Conservation (phyloP, 2,797 vertebrate species). For the Helostoma temminkii region DNA sequence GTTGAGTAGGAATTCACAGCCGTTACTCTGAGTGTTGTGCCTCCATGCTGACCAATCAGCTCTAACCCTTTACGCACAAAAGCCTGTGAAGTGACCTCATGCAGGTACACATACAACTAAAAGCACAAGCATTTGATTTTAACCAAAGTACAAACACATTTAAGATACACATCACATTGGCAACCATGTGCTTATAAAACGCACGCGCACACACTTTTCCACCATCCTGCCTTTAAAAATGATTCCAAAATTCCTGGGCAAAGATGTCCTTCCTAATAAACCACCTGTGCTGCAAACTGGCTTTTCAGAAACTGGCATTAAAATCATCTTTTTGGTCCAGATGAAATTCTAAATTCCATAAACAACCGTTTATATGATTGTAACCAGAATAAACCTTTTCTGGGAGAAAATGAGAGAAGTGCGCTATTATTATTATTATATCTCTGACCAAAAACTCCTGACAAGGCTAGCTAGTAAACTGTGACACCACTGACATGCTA, state of each 20-base stretch:
- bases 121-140: slow-evolving; percentile 7
- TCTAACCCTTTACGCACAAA: slow-evolving; percentile 27
- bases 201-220: slow-evolving; percentile 9
- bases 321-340: slow-evolving; percentile 28
- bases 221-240: slow-evolving; percentile 20
- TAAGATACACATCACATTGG: no score
- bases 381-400: background rate
- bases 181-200: background rate
- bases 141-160: slow-evolving; percentile 9
- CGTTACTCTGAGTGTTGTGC: slow-evolving; percentile 52
- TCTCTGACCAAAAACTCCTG: background rate
- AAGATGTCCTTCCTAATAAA: slow-evolving; percentile 28
- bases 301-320: slow-evolving; percentile 36
- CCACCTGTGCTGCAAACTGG: slow-evolving; percentile 45
- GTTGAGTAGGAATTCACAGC: slow-evolving; percentile 56
- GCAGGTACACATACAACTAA: slow-evolving; percentile 10
- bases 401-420: background rate
- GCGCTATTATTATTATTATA: no score
- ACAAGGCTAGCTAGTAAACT: no score
- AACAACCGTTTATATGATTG: background rate
- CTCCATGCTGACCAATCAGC: slow-evolving; percentile 36
- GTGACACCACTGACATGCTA: no score
- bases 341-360: slow-evolving; percentile 4
- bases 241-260: slow-evolving; percentile 44
- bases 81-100: slow-evolving; percentile 31